Conservation (phyloP, 2,888 invertebrate genomes). For the Lasioglossum pauxillum region DNA sequence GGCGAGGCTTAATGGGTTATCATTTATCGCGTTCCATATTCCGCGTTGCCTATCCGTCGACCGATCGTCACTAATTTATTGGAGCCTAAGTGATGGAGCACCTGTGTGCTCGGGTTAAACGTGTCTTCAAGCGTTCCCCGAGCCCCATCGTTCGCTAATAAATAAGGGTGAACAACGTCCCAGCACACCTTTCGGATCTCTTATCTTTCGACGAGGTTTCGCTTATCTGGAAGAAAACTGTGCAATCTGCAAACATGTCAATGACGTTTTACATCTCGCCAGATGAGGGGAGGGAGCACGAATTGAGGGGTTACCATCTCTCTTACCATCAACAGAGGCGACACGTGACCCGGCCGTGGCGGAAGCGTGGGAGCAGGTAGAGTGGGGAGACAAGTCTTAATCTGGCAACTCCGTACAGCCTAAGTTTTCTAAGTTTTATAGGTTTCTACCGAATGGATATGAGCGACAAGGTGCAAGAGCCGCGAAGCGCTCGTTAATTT, state of each 20-base stretch:
- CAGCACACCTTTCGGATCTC: background rate
- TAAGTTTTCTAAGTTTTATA: background rate
- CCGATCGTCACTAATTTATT: conserved; percentile 55
- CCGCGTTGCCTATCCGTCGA: conserved; percentile 37
- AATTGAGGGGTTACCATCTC: no score
- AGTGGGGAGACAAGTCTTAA: no score
- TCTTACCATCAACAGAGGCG: no score
- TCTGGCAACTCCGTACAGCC: background rate
- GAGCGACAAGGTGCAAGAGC: background rate
- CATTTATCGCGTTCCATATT: conserved; percentile 62
- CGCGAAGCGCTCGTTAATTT: conserved; percentile 24
- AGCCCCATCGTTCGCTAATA: background rate
- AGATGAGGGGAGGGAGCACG: no score
- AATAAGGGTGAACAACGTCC: conserved; percentile 24
- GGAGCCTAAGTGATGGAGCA: conserved; percentile 39
- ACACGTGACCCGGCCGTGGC: no score
- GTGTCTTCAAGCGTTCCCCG: conserved; percentile 4
- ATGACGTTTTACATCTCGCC: background rate
- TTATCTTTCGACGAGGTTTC: background rate
- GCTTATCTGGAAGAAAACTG: background rate
- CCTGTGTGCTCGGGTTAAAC: conserved; percentile 36
- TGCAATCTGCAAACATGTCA: background rate
- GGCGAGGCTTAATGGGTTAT: conserved; percentile 44
- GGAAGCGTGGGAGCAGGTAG: no score
- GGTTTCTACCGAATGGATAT: conserved; percentile 6